These are phyloP conservation scores for Lordiphosa fenestrarum DNA, from an alignment of 2,888 invertebrate genomes.

Conservation along the genomic window DNA sequence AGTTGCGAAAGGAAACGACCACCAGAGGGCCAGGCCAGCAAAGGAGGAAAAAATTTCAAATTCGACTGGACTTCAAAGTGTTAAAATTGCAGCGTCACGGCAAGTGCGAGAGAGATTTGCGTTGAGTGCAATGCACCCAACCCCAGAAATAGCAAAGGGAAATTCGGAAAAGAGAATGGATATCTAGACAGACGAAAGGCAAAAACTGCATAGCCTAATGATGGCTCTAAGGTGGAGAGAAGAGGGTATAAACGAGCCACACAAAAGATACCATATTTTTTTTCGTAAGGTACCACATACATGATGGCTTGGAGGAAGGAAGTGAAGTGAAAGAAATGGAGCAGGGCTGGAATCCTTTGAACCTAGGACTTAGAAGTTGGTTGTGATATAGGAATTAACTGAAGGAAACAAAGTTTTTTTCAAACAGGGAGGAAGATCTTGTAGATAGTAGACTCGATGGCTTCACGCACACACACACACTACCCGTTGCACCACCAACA, in stretches of 20 bases:
- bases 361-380: too few relatives aligned
- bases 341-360: too few relatives aligned
- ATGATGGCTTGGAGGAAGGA: too few relatives aligned
- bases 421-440: too few relatives aligned
- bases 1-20: conserved; percentile 65
- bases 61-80: conserved; percentile 71
- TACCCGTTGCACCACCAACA: too few relatives aligned
- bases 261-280: conserved; percentile 5
- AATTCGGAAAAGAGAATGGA: conserved; percentile 4
- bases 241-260: conserved; percentile 5
- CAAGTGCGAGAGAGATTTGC: conserved; percentile 29
- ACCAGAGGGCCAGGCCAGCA: conserved; percentile 44
- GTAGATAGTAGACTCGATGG: too few relatives aligned
- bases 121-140: conserved; percentile 47
- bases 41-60: conserved; percentile 27
- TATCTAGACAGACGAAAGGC: conserved; percentile 39
- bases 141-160: conserved; percentile 18
- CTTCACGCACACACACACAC: too few relatives aligned
- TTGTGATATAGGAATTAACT: too few relatives aligned
- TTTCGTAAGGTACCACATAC: background rate
- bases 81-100: conserved; percentile 64
- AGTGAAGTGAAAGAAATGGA: too few relatives aligned
- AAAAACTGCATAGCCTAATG: conserved; percentile 49
- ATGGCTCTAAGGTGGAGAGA: conserved; percentile 11
- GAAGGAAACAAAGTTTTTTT: too few relatives aligned